A percentile compares a stretch with the other conserved stretches of the same genome.
Evolutionary conservation across 2,888 invertebrate species (phyloP).

Genomic region (Galerucella pusilla): DNA sequence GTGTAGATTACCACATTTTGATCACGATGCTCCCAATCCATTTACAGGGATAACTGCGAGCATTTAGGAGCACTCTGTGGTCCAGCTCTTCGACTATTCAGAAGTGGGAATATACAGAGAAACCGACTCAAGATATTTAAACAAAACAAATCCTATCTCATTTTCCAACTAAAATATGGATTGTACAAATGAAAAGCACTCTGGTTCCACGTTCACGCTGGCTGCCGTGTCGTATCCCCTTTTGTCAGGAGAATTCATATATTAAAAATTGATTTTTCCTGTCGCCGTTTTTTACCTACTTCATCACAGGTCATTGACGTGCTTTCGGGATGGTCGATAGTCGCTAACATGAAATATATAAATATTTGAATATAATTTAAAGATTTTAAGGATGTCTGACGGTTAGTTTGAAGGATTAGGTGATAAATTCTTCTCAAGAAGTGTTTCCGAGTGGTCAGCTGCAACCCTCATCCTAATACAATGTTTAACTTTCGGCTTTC

Average conservation of each 20-base stretch:
- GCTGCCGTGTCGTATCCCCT: slow-evolving; percentile 13
- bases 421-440: slow-evolving; percentile 9
- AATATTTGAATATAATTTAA: too few relatives aligned
- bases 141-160: slow-evolving; percentile 40
- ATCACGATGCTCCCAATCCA: background rate
- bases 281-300: background rate
- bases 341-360: background rate
- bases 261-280: slow-evolving; percentile 11
- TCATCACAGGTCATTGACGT: slow-evolving; percentile 1
- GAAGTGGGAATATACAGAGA: slow-evolving; percentile 31
- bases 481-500: slow-evolving; percentile 31
- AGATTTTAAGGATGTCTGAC: too few relatives aligned
- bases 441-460: slow-evolving; percentile 16
- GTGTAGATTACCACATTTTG: too few relatives aligned
- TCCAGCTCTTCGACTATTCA: background rate
- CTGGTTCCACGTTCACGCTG: slow-evolving; percentile 16
- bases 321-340: background rate
- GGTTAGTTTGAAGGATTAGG: background rate
- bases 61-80: background rate
- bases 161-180: slow-evolving; percentile 37
- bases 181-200: slow-evolving; percentile 33
- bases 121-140: slow-evolving; percentile 37
- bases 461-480: slow-evolving; percentile 18
- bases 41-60: background rate
- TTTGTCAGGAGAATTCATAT: slow-evolving; percentile 7